Base-by-base conservation (phyloP, 2,888 invertebrate genomes). In the Sarcophaga variegata region DNA sequence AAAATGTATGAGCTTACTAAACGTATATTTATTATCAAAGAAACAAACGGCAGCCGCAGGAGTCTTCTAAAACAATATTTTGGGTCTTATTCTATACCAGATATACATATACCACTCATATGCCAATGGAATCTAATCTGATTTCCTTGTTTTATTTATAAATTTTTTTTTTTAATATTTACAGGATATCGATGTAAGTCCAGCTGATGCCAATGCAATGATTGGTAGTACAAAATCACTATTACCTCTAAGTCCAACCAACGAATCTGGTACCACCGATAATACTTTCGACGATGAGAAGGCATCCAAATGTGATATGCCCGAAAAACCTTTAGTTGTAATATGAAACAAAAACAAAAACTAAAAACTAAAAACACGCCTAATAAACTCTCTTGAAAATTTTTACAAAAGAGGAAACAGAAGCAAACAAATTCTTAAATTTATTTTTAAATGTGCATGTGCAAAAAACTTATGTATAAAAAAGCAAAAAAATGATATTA, bases 181-280 rank as follows among this genome's bases (percentile, higher is more conserved):
- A n/a, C 67, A 88, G 88, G 86, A 83, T 3, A 81, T 88, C 67
- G 90, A 90, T 20, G 89, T 88, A 37, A 89, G 85, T 22, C 86
- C 89, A 49, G 76, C 90, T 3, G 92, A 93, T 79, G 90, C 84
- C 60, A 92, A 92, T 45, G 93, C 93, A 89, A 90, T 92, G 91
- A 90, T 93, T 81, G 93, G 93, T 79, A 93, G 93, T 87, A 93
- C 93, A 11, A 93, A 93, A 85, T 93, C 93, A 3, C 87, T 93
- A 60, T 91, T 93, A 89, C 93, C 93, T 25, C 85, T 93, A 5
- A 93, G 93, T 87, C 93, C 93, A 14, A 90, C 92, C 22, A 91
- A 90, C 4, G 92, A 91, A 63, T 90, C 90, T 17, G 90, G 89
- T 6, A 89, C 89, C 75, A 90, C 89, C 81, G 92, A 91, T 67